These are phyloP conservation scores for Apostichopus japonicus DNA, from an alignment of 35 echinoderm and acorn worm species.

Conservation along the genomic window DNA sequence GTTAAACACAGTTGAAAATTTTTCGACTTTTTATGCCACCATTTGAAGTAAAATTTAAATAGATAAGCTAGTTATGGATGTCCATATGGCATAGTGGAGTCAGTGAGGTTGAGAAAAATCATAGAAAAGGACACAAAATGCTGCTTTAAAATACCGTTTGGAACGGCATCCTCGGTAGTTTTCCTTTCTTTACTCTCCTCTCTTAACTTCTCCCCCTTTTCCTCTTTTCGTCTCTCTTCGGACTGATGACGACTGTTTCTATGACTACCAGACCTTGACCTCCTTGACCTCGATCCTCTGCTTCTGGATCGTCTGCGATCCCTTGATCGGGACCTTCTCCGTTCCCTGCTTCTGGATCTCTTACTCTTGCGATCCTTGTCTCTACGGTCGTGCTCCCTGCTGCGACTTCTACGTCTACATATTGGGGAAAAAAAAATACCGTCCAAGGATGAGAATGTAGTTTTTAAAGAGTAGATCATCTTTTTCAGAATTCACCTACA, in stretches of 20 bases:
- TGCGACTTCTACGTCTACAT: not conserved
- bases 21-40: no score
- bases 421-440: no score
- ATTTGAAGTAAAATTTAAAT: no score
- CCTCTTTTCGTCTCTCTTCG: slow-evolving; percentile 36
- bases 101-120: no score
- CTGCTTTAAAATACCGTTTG: not conserved
- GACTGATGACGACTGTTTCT: slow-evolving; percentile 44
- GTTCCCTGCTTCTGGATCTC: slow-evolving; percentile 52
- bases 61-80: no score
- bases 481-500: no score
- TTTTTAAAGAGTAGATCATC: no score
- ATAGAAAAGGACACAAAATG: no score
- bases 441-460: no score
- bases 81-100: no score
- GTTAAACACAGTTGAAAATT: no score
- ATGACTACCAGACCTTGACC: slow-evolving; percentile 45
- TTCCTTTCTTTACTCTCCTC: not conserved
- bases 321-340: slow-evolving; percentile 46
- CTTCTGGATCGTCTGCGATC: slow-evolving; percentile 44
- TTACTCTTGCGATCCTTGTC: slow-evolving; percentile 31
- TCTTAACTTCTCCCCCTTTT: not conserved
- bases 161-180: not conserved
- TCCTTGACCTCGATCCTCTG: slow-evolving; percentile 34
- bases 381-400: slow-evolving; percentile 31